These are phyloP conservation scores for Spodoptera litura DNA, from an alignment of 1,140 invertebrate genomes.

Conservation along the genomic window DNA sequence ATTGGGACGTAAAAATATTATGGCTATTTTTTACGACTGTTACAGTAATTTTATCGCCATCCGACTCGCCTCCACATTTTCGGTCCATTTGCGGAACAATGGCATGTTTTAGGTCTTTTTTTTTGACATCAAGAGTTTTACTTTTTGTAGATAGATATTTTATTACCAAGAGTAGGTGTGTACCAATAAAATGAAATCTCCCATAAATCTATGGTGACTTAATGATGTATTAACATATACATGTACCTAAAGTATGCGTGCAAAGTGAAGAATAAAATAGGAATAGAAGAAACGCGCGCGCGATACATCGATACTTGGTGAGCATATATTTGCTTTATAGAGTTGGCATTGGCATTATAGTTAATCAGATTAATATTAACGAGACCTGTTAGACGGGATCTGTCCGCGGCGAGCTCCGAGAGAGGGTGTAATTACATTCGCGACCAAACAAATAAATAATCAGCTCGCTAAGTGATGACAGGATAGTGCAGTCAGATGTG, in stretches of 20 bases:
- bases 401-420: conserved; percentile 58
- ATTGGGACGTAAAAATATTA: conserved; percentile 46
- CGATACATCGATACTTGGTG: neutral
- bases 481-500: conserved; percentile 58
- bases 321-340: conserved; percentile 43
- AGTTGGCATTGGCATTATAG: conserved; percentile 66
- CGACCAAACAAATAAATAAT: conserved; percentile 78
- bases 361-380: conserved; percentile 79
- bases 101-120: conserved; percentile 13
- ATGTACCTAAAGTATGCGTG: neutral
- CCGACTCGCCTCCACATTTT: conserved; percentile 40
- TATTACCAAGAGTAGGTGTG: conserved; percentile 14
- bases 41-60: conserved; percentile 49
- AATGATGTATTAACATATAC: neutral
- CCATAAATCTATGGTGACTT: conserved; percentile 7
- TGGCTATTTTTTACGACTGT: conserved; percentile 43
- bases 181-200: conserved; percentile 18
- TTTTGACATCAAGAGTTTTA: conserved; percentile 17
- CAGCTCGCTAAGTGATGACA: conserved; percentile 69
- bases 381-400: conserved; percentile 69
- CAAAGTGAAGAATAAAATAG: conserved; percentile 29
- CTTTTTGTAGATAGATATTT: conserved; percentile 38
- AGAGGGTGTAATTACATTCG: conserved; percentile 73
- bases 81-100: conserved; percentile 45
- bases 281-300: conserved; percentile 15